Evolutionary conservation across 2,797 vertebrate species (phyloP).

Genomic region (Mus minutoides): DNA sequence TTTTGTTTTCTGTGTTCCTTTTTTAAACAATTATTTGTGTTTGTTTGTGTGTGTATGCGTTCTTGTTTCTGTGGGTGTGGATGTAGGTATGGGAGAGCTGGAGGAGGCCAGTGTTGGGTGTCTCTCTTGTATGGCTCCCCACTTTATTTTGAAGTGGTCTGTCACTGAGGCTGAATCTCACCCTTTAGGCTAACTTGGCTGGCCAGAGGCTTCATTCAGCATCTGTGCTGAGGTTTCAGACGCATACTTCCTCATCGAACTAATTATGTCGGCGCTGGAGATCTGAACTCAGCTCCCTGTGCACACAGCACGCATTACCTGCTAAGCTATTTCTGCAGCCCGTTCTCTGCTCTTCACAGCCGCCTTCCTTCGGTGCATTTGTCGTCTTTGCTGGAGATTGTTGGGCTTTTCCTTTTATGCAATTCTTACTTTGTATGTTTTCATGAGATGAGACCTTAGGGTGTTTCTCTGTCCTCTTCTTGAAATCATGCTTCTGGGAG

Average conservation of each 20-base stretch:
- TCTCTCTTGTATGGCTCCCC: background rate
- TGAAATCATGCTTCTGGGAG: constrained; percentile 45
- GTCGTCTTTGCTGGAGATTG: constrained; percentile 64
- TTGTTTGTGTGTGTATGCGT: background rate
- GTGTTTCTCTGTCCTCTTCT: background rate
- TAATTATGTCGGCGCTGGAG: background rate
- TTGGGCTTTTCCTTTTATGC: constrained; percentile 61
- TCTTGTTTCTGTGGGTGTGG: background rate
- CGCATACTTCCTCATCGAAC: too few species aligned
- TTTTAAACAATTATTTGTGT: background rate
- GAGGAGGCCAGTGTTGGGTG: background rate
- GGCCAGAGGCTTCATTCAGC: background rate
- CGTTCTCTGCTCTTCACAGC: background rate
- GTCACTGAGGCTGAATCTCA: background rate
- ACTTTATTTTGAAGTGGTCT: background rate
- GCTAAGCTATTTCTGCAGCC: background rate
- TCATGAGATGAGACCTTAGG: constrained; percentile 54
- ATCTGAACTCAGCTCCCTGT: background rate
- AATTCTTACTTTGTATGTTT: constrained; percentile 75
- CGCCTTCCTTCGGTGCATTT: constrained; percentile 55
- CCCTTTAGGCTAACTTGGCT: background rate
- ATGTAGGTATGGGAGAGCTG: background rate
- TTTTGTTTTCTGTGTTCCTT: background rate
- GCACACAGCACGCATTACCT: background rate
- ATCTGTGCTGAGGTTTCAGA: background rate